Percentiles rank a stretch among this genome's conserved stretches.
These are phyloP conservation scores for Clitarchus hookeri DNA, from an alignment of 2,888 invertebrate species.

Conservation along the genomic window DNA sequence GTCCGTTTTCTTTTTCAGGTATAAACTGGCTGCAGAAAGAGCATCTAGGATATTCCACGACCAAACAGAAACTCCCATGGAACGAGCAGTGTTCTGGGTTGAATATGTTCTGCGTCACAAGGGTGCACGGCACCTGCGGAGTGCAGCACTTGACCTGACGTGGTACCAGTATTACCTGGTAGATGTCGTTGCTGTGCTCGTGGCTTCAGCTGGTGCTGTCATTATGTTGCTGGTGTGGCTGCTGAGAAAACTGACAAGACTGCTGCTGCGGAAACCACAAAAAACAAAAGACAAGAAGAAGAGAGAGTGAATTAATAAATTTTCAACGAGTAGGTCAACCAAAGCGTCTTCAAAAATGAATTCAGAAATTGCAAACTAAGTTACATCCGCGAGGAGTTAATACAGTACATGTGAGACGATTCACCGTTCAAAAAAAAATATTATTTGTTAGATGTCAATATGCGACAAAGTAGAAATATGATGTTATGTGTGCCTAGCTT, in stretches of 20 bases:
- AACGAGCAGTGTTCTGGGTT: constrained; percentile 68
- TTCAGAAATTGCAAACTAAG: too few species aligned
- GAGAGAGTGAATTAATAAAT: neutral
- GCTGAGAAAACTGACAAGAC: neutral
- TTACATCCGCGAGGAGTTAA: too few species aligned
- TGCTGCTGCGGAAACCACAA: neutral
- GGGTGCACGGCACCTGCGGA: constrained; percentile 54
- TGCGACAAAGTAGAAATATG: too few species aligned
- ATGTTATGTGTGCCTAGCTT: too few species aligned
- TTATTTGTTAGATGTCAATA: too few species aligned
- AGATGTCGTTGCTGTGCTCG: constrained; percentile 38
- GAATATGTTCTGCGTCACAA: constrained; percentile 63
- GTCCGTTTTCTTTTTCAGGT: constrained; percentile 50
- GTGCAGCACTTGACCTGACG: constrained; percentile 53
- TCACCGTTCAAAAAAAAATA: too few species aligned
- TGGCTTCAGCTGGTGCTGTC: constrained; percentile 7
- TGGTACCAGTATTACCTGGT: constrained; percentile 51
- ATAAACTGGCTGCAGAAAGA: constrained; percentile 50
- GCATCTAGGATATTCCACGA: constrained; percentile 58
- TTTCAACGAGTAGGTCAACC: too few species aligned
- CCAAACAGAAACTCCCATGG: constrained; percentile 61
- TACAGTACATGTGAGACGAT: too few species aligned
- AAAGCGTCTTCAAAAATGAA: too few species aligned
- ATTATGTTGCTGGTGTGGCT: neutral
- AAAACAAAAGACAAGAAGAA: neutral